Base-by-base conservation (phyloP, 2,113 vertebrate genomes). In the Lates calcarifer region DNA sequence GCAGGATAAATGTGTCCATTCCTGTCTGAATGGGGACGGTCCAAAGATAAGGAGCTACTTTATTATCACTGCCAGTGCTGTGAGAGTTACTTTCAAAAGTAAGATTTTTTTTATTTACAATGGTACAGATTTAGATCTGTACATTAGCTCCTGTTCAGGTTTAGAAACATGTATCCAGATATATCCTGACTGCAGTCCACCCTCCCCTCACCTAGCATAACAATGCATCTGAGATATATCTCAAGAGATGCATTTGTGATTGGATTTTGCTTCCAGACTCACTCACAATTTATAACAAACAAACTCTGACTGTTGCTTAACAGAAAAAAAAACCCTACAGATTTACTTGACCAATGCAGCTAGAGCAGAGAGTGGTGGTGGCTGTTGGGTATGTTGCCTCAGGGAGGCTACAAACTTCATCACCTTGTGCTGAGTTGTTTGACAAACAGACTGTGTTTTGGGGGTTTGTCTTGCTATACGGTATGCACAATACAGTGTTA, bases 281-380 rank as follows among this genome's bases (percentile, higher is more conserved):
- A n/a, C 63, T 51, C 55, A 31, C 79, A 75, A 76, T 86, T 75
- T 64, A 64, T 14, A 77, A 57, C 12, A 28, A 68, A 68, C 31
- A 58, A 67, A 79, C 39, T 43, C 22, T 70, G 55, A 29, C 41
- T 71, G 68, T 58, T 47, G 29, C 33, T 49, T 20, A 69, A 74
- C 55, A 49, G 29, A 22, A 7, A 47, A 37, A 47, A 69, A 33
- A n/a, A n/a, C 0, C 12, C 31, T 9, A 37, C 64, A 66, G 22
- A 62, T 77, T 66, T 74, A 37, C 70, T 53, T 17, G 35, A 61
- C 49, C n/a, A 55, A 18, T 73, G 72, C 57, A 13, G 7, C 35
- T 33, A 4, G 0, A 37, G 37, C 35, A 22, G 22, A 53, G 0
- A 62, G 26, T 26, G 9, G 20, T 6, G 37, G 56, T 4, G 35